phyloP scores from a whole-genome alignment of 2,113 vertebrate genomes.

The Corythoichthys haematopterus region DNA sequence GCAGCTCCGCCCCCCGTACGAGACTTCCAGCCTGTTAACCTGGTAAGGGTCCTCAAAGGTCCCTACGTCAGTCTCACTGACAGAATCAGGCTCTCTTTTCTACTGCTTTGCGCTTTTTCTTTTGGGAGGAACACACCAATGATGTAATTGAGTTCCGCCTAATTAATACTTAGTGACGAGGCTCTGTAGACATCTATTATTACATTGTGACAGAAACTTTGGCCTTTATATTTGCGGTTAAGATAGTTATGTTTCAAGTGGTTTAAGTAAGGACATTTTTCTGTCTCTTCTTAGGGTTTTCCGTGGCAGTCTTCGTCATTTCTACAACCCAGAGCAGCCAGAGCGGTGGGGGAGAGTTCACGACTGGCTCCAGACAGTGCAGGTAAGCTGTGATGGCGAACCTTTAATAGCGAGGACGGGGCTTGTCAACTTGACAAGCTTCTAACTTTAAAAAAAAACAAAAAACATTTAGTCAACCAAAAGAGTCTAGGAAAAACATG shows the following conservation, averaged over 20 bases:
- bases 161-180: background rate
- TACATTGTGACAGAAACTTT: conserved; percentile 18
- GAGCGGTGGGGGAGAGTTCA: conserved; percentile 71
- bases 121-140: conserved; percentile 15
- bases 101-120: conserved; percentile 11
- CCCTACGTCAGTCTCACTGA: conserved; percentile 45
- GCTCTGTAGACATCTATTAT: background rate
- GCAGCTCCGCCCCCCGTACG: conserved; percentile 67
- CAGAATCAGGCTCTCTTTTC: conserved; percentile 41
- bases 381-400: conserved; percentile 62
- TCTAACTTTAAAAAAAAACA: too few species aligned
- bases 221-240: conserved; percentile 12
- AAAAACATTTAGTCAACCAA: too few species aligned
- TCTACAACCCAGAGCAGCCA: conserved; percentile 75
- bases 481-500: too few species aligned
- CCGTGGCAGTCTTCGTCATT: conserved; percentile 81
- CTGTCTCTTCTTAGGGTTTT: conserved; percentile 73
- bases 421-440: too few species aligned
- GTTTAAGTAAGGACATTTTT: background rate
- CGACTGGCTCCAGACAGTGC: conserved; percentile 79
- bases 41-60: conserved; percentile 61
- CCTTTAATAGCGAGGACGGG: too few species aligned
- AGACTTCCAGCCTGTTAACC: conserved; percentile 79
- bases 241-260: background rate
- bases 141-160: conserved; percentile 1